Evolutionary conservation across 1,140 invertebrate species (phyloP).

Genomic region (Pectinophora gossypiella): DNA sequence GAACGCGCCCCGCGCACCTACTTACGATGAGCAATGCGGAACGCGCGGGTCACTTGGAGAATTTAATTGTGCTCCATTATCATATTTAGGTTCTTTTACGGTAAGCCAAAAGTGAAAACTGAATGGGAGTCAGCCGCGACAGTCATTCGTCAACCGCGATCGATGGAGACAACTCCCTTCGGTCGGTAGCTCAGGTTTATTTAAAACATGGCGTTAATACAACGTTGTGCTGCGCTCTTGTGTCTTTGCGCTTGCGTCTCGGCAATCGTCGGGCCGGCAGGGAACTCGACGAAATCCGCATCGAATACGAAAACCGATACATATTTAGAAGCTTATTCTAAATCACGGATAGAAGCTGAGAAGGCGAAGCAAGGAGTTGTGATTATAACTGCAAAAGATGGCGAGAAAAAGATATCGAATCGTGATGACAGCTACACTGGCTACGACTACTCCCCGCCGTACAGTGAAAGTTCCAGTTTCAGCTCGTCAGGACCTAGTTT

Average conservation of each 20-base stretch:
- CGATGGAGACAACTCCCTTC: constrained; percentile 65
- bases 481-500: constrained; percentile 38
- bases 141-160: constrained; percentile 64
- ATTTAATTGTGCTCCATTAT: constrained; percentile 75
- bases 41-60: constrained; percentile 66
- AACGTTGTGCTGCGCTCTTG: constrained; percentile 34
- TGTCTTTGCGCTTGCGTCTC: constrained; percentile 37
- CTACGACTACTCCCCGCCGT: constrained; percentile 57
- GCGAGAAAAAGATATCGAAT: constrained; percentile 60
- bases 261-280: constrained; percentile 51
- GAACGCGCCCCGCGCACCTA: constrained; percentile 39
- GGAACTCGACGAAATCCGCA: constrained; percentile 42
- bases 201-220: constrained; percentile 40
- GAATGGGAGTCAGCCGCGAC: constrained; percentile 46
- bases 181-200: constrained; percentile 42
- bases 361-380: constrained; percentile 64
- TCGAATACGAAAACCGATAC: constrained; percentile 52
- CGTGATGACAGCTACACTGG: constrained; percentile 59
- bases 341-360: constrained; percentile 61
- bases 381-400: constrained; percentile 65
- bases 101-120: constrained; percentile 74
- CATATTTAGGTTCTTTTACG: constrained; percentile 74
- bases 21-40: constrained; percentile 71
- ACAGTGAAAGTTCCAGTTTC: constrained; percentile 39
- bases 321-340: constrained; percentile 63